Evolutionary conservation across 2,888 invertebrate genomes (phyloP).

Genomic region (Erebia epiphron): DNA sequence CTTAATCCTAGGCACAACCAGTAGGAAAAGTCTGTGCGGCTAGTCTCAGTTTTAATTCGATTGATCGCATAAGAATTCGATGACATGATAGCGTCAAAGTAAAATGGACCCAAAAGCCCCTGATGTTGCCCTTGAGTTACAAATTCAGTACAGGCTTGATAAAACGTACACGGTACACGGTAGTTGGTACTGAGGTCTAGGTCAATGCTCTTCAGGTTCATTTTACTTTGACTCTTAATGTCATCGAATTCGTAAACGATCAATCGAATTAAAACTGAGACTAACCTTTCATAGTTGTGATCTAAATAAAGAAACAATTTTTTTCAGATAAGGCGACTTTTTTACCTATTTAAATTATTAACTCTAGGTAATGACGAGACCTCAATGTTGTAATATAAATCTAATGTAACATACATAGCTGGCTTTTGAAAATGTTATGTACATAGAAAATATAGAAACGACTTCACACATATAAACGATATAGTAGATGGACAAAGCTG

Average conservation of each 20-base stretch:
- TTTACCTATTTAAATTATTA: slow-evolving; percentile 61
- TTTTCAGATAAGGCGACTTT: slow-evolving; percentile 61
- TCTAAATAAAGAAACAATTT: slow-evolving; percentile 61
- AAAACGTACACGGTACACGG: too few relatives aligned
- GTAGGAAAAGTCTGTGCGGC: slow-evolving; percentile 54
- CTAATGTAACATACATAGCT: slow-evolving; percentile 22
- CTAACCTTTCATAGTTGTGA: slow-evolving; percentile 48
- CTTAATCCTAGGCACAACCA: slow-evolving; percentile 67
- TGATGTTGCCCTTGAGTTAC: too few relatives aligned
- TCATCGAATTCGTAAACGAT: too few relatives aligned
- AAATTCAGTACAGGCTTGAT: too few relatives aligned
- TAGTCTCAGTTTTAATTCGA: too few relatives aligned
- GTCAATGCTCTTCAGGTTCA: too few relatives aligned
- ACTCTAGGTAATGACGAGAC: slow-evolving; percentile 67
- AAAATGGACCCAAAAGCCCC: too few relatives aligned
- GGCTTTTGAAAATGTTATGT: slow-evolving; percentile 17
- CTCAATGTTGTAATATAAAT: slow-evolving; percentile 56
- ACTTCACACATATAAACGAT: neutral
- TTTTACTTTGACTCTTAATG: too few relatives aligned
- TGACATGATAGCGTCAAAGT: too few relatives aligned
- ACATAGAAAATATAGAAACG: slow-evolving; percentile 9
- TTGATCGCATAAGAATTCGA: too few relatives aligned
- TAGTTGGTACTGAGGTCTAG: too few relatives aligned
- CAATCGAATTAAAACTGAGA: too few relatives aligned
- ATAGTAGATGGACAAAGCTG: neutral